Conservation (phyloP, 2,888 invertebrate genomes). For the Habroteleia sp. region DNA sequence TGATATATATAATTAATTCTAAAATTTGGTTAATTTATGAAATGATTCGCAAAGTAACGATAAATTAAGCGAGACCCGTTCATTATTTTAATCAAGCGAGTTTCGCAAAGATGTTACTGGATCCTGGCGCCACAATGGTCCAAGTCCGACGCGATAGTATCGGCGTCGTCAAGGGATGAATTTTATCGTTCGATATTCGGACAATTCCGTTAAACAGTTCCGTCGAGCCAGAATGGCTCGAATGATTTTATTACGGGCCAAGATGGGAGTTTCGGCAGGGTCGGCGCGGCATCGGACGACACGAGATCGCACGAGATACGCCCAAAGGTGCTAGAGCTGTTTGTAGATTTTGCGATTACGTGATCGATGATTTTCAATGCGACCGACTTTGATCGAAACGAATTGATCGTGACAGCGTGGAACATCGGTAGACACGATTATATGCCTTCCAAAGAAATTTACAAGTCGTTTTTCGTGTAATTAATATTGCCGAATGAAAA, state of each 20-base stretch:
- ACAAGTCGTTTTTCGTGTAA: conserved; percentile 3
- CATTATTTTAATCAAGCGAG: conserved; percentile 35
- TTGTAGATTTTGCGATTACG: conserved; percentile 67
- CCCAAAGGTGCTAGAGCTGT: conserved; percentile 68
- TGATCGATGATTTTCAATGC: conserved; percentile 73
- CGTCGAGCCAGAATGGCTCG: conserved; percentile 66
- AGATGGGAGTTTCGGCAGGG: conserved; percentile 65
- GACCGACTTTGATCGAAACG: conserved; percentile 60
- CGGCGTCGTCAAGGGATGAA: conserved; percentile 70
- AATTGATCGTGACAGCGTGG: conserved; percentile 38
- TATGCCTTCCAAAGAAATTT: conserved; percentile 1
- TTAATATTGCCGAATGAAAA: conserved; percentile 13
- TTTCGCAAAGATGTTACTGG: conserved; percentile 49
- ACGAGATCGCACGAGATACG: conserved; percentile 70
- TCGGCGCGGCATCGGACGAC: conserved; percentile 66
- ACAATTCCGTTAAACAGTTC: conserved; percentile 79
- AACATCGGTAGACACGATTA: conserved; percentile 13
- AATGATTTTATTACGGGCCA: conserved; percentile 73
- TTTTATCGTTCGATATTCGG: conserved; percentile 80
- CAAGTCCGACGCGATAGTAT: conserved; percentile 74
- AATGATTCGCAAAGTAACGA: conserved; percentile 29
- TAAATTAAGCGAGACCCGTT: conserved; percentile 29
- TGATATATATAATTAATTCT: conserved; percentile 19
- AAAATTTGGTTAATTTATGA: conserved; percentile 14
- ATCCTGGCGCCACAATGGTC: conserved; percentile 71